These are phyloP conservation scores for Aproaerema taeniolella DNA, from an alignment of 2,888 invertebrate species.

Conservation along the genomic window DNA sequence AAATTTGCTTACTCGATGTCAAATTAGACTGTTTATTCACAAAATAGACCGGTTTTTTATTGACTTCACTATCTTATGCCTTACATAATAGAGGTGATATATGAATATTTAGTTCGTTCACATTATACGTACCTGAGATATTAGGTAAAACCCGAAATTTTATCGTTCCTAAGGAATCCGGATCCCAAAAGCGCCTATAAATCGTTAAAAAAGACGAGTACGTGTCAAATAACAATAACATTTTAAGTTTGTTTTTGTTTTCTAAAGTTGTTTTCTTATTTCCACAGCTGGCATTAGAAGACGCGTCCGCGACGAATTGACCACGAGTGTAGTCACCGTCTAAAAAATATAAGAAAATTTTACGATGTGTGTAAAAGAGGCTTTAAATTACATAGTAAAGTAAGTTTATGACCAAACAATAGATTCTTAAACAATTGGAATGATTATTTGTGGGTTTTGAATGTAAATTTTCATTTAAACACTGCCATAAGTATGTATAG, in stretches of 20 bases:
- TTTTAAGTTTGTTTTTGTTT: not conserved
- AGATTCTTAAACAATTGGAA: not conserved
- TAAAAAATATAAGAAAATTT: too few species aligned
- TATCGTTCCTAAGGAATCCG: slow-evolving; percentile 29
- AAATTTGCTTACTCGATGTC: not conserved
- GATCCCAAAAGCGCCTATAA: slow-evolving; percentile 21
- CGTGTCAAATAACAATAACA: not conserved
- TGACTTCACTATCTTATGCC: slow-evolving; percentile 19
- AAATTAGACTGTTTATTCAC: slow-evolving; percentile 3
- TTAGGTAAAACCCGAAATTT: slow-evolving; percentile 25
- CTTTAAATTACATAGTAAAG: slow-evolving; percentile 5
- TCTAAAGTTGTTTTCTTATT: slow-evolving; percentile 6
- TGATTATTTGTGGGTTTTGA: too few species aligned
- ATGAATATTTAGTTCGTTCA: slow-evolving; percentile 23
- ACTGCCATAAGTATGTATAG: slow-evolving; percentile 7
- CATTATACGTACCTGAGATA: slow-evolving; percentile 11
- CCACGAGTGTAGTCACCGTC: too few species aligned
- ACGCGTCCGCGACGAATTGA: not conserved
- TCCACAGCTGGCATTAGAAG: slow-evolving; percentile 22
- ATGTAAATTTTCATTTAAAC: too few species aligned
- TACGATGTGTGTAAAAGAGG: not conserved
- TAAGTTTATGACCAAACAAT: slow-evolving; percentile 1
- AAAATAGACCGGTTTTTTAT: slow-evolving; percentile 24
- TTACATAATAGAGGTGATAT: slow-evolving; percentile 23
- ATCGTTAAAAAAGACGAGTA: slow-evolving; percentile 9